A percentile compares a stretch with the other conserved stretches of the same genome.
phyloP scores from a whole-genome alignment of 1,140 invertebrate genomes.

The Trichoplusia ni region DNA sequence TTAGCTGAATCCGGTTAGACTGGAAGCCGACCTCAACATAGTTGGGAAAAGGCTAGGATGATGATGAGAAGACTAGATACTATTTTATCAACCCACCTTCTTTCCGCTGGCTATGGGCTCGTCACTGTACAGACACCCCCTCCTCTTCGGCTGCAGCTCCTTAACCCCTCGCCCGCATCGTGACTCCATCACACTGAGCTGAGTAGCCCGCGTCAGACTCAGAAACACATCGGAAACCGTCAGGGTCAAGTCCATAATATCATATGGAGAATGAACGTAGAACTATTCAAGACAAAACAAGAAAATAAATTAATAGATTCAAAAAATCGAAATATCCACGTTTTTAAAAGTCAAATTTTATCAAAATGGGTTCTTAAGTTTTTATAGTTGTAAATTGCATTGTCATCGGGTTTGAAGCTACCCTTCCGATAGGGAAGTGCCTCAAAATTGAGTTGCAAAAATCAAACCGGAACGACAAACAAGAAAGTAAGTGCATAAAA shows the following conservation, averaged over 20 bases:
- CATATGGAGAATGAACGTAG: constrained; percentile 82
- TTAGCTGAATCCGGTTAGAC: no score
- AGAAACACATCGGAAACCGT: constrained; percentile 44
- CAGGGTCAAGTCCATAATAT: constrained; percentile 74
- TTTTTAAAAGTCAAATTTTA: neutral
- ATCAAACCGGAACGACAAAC: no score
- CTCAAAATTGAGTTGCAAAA: no score
- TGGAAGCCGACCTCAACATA: no score
- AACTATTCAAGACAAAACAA: constrained; percentile 63
- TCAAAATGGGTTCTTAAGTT: neutral
- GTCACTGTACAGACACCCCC: constrained; percentile 80
- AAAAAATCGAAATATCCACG: no score
- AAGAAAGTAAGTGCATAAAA: no score
- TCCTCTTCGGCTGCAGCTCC: constrained; percentile 64
- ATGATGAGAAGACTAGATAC: no score
- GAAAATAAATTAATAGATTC: no score
- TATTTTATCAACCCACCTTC: constrained; percentile 50
- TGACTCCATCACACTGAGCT: constrained; percentile 81
- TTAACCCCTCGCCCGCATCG: constrained; percentile 67
- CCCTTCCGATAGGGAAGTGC: no score
- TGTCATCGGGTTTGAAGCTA: no score
- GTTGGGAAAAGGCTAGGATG: no score
- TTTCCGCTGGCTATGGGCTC: constrained; percentile 59
- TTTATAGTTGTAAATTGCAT: neutral
- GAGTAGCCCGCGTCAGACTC: constrained; percentile 72